Evolutionary conservation across 2,797 vertebrate genomes (phyloP), one percentile per base, ranked within the genome.

Genomic region (Clarias pachynema): DNA sequence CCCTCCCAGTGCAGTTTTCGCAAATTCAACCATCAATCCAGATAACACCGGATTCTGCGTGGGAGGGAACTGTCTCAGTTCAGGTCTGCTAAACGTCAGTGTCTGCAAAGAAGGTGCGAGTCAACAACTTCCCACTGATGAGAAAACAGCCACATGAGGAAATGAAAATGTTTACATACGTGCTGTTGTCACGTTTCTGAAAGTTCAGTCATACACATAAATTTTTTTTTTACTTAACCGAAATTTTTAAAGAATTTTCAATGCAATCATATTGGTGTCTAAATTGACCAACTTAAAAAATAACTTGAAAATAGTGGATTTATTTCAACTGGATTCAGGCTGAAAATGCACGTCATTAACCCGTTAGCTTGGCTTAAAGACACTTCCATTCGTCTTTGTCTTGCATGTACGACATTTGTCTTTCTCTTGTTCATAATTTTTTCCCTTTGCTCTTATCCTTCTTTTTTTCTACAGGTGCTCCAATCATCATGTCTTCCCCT

Each of bases 21-120:
- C 97, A 87, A 99, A 97, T 88, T 0, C 14, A 0, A 93, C 95
- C 0, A 84, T 96, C 65, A 99, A 97, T 87, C 97, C 98, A 0
- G 96, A 94, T 81, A 99, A 99, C 0, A 93, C 96, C 0, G 98
- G 98, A 2, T 99, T 98, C 95, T 99, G 98, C 22, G 91, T 97
- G 37, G 84, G 92, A 0, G 97, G 95, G 14, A 96, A 97, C 83
- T 99, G 98, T 92, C 93, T 96, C 9, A 95, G 95, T 72, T 95
- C 97, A 0, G 98, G 98, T 0, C 88, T 99, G 57, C 93, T 99
- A 83, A 98, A 99, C 0, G 94, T 97, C 93, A 98, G 96, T 22
- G 0, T 85, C 40, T 99, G 98, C 91, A 98, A 95, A 91, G 92
- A 97, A 89, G 97, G 98, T 74, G 22, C 34, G 81, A 69, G 83